phyloP scores from a whole-genome alignment of 2,888 invertebrate species.

The Brachypalpus laphriformis region DNA sequence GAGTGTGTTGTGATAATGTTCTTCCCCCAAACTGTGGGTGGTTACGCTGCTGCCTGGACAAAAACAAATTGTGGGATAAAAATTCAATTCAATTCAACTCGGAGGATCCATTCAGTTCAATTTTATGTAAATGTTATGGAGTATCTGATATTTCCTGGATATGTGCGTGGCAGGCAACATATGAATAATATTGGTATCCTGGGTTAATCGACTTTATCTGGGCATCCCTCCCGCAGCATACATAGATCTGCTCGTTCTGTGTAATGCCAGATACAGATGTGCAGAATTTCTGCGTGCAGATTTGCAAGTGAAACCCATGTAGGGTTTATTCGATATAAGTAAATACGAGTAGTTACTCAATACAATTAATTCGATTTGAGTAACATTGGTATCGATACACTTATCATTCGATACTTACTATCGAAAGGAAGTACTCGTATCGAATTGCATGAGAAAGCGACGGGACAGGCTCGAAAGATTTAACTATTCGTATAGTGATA shows the following conservation, averaged over 20 bases:
- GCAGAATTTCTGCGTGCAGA: too few relatives aligned
- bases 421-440: too few relatives aligned
- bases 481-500: too few relatives aligned
- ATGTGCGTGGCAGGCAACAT: constrained; percentile 5
- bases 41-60: background rate
- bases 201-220: constrained; percentile 21
- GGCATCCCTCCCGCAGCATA: background rate
- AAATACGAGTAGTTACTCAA: too few relatives aligned
- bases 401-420: too few relatives aligned
- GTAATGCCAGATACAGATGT: too few relatives aligned
- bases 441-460: too few relatives aligned
- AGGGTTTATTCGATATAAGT: too few relatives aligned
- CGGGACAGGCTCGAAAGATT: too few relatives aligned
- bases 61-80: constrained; percentile 43
- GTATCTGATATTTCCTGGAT: constrained; percentile 17
- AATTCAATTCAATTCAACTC: constrained; percentile 46
- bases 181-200: constrained; percentile 22
- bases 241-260: background rate
- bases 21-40: background rate
- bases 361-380: too few relatives aligned
- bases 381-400: too few relatives aligned
- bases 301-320: too few relatives aligned
- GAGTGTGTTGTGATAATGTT: constrained; percentile 16
- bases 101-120: constrained; percentile 6
- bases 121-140: constrained; percentile 41